These are phyloP conservation scores for Glaucopsyche alexis DNA, from an alignment of 2,888 invertebrate genomes.

Conservation along the genomic window DNA sequence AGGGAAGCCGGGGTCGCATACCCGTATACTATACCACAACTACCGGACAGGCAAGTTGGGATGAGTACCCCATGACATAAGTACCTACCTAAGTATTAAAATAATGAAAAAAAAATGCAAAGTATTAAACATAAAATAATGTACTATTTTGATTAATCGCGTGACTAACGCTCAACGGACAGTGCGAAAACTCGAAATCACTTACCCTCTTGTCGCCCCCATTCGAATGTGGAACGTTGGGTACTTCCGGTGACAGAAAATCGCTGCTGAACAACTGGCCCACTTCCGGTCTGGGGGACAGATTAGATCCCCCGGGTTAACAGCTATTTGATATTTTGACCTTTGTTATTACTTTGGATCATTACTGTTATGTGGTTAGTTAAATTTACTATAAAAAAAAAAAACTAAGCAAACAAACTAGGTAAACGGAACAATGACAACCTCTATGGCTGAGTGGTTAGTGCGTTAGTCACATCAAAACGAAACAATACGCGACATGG, in stretches of 20 bases:
- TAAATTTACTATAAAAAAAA: not conserved
- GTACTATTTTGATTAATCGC: not conserved
- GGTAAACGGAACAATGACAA: no score
- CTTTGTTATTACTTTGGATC: conserved; percentile 33
- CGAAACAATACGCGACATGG: no score
- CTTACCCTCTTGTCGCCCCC: conserved; percentile 57
- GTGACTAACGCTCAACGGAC: conserved; percentile 27
- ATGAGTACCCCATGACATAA: no score
- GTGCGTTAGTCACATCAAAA: no score
- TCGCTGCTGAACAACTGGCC: conserved; percentile 75
- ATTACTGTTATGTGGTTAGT: not conserved
- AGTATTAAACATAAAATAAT: not conserved
- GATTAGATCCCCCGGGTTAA: conserved; percentile 69
- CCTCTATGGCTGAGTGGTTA: no score
- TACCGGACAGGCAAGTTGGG: no score
- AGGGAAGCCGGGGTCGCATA: no score
- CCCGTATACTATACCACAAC: no score
- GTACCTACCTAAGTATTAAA: no score
- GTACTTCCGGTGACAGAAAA: conserved; percentile 78
- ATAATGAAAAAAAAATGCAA: no score
- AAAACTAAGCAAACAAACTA: no score
- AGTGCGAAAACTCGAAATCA: conserved; percentile 38
- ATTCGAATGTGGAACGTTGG: conserved; percentile 76
- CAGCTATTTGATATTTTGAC: conserved; percentile 57
- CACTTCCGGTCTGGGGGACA: conserved; percentile 76